Conservation (phyloP, 2,888 invertebrate species). For the Rambutsinella grinnellia region DNA sequence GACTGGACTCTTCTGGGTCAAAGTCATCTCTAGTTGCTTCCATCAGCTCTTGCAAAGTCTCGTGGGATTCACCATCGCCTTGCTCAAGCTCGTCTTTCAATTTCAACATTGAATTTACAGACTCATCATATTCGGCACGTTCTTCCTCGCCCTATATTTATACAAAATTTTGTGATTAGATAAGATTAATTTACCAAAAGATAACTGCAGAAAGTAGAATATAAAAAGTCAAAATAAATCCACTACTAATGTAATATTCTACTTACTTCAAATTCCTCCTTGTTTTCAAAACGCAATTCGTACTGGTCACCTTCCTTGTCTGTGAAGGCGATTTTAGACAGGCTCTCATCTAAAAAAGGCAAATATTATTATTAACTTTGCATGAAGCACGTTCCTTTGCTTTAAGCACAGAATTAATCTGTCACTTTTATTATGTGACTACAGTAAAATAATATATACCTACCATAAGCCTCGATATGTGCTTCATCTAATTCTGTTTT, state of each 20-base stretch:
- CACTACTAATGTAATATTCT: not conserved
- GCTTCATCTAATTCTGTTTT: constrained; percentile 33
- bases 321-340: constrained; percentile 7
- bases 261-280: constrained; percentile 8
- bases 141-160: constrained; percentile 71
- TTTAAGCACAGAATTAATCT: no score
- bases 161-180: no score
- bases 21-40: constrained; percentile 74
- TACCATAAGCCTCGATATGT: constrained; percentile 21
- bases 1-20: constrained; percentile 13
- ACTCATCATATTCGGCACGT: constrained; percentile 75
- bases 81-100: constrained; percentile 71
- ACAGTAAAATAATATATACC: not conserved
- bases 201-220: no score
- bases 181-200: no score
- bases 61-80: constrained; percentile 75
- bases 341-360: constrained; percentile 20
- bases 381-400: no score
- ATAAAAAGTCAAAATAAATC: no score
- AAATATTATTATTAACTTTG: no score
- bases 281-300: constrained; percentile 29
- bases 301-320: constrained; percentile 35
- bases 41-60: constrained; percentile 75
- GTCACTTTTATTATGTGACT: no score
- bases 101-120: constrained; percentile 75